Base-by-base conservation (phyloP, 2,113 vertebrate species). In the Urocitellus parryii region DNA sequence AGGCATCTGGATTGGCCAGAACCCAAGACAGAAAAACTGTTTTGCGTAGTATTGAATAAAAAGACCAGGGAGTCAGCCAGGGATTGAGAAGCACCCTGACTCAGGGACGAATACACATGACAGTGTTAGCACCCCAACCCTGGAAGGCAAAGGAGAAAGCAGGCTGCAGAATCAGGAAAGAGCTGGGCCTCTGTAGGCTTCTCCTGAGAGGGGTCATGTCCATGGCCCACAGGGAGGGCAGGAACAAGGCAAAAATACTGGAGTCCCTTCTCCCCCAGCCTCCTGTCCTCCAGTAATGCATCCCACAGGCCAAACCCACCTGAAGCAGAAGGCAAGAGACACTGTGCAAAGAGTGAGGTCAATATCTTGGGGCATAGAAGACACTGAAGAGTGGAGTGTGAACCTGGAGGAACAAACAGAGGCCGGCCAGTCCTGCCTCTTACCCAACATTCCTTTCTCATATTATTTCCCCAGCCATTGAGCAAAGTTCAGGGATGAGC, bases 211-310 rank as follows among this genome's bases (percentile, higher is more conserved):
- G 29, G 37, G 74, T 34, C 0, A 48, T 6, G 17, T 65, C 65
- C 29, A 45, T 14, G 39, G 17, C 12, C 20, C 39, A n/a, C 8
- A 17, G 8, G 45, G 13, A 58, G 27, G 51, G 32, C 90, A 39
- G 8, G 45, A n/a, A 53, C 14, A 6, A 22, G 12, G 9, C 61
- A 20, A 7, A 51, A 61, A 51, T 29, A 67, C 32, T 42, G 6
- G 58, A 18, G 82, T 77, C 27, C 42, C 45, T 14, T 61, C 14
- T 67, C 20, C 48, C 39, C 14, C 68, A 29, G 17, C 17, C 37
- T 58, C 12, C 14, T 17, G 0, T 42, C 18, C 53, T 9, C 29
- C 29, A 63, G 42, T 53, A 32, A 2, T 32, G 22, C 13, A 0
- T 51, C 18, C 10, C 72, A 45, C 5, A 90, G 27, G 1, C 34